Base-by-base conservation (phyloP, 2,888 invertebrate genomes). In the Prosapia bicincta region DNA sequence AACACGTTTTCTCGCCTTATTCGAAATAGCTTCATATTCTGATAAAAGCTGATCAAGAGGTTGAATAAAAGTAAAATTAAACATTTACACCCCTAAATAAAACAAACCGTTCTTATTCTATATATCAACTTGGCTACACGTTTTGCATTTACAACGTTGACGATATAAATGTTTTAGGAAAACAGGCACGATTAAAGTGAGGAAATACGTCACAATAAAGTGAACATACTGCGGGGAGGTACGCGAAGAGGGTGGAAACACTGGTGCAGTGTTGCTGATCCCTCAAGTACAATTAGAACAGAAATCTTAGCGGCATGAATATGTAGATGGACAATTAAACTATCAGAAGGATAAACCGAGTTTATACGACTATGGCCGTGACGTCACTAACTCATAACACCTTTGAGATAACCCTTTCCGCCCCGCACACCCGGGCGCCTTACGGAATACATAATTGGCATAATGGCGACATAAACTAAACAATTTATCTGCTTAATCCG, bases 371-470 rank as follows among this genome's bases (percentile, higher is more conserved):
- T 54, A 20, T n/a, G 9, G 20, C 20, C 6, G 54, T 54, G 74
- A 73, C 71, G 77, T 77, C 71, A 71, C 77, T 74, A 74, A 77
- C 74, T 77, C 77, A 77, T 77, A 77, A 77, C 77, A 77, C 77
- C 77, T 77, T 74, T 25, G 77, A 77, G 77, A 77, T 77, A 77
- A 77, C 43, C 54, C 28, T 26, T n/a, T 6, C 67, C 30, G 24
- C 38, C 5, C 54, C 20, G 20, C 20, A 1, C 20, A n/a, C 20
- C 20, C 20, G 20, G 1, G 20, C 20, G 54, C 54, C 20, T 20
- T 54, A 2, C 54, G 2, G 54, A 54, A 54, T 54, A 54, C 54
- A 54, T 54, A 54, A 54, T 54, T 54, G 54, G 54, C n/a, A 54
- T 54, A 54, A 54, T 54, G 54, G 54, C n/a, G 54, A 54, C n/a